Conservation (phyloP, 64 coral and sea anemone genomes). For the Cladopsammia gracilis region DNA sequence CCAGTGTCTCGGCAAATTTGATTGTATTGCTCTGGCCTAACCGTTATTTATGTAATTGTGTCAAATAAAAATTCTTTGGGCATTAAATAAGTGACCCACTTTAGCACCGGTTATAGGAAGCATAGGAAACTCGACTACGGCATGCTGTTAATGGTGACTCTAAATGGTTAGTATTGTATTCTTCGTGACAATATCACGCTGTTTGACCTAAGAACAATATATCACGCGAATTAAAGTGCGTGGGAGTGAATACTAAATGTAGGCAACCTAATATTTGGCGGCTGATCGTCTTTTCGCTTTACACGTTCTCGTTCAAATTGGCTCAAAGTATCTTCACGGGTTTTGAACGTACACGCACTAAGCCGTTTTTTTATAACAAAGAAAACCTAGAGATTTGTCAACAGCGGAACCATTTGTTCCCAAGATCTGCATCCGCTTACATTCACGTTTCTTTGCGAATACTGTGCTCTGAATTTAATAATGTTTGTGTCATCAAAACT, state of each 20-base stretch:
- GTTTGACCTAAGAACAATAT: not conserved
- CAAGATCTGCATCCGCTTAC: not conserved
- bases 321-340: not conserved
- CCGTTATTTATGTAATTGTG: slow-evolving; percentile 33
- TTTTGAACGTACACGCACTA: not conserved
- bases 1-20: not conserved
- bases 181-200: not conserved
- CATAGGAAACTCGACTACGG: not conserved
- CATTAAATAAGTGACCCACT: slow-evolving; percentile 9
- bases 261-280: not conserved
- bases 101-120: not conserved
- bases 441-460: not conserved
- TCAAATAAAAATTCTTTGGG: not conserved
- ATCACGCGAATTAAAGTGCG: not conserved
- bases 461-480: not conserved
- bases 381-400: not conserved
- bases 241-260: not conserved
- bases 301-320: not conserved
- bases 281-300: not conserved
- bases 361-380: not conserved
- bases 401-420: slow-evolving; percentile 31
- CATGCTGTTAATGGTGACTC: not conserved
- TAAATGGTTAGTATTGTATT: slow-evolving; percentile 15
- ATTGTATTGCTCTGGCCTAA: not conserved
- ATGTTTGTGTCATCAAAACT: slow-evolving; percentile 11